phyloP scores from a whole-genome alignment of 2,888 invertebrate species.

The Drosophila subquinaria region DNA sequence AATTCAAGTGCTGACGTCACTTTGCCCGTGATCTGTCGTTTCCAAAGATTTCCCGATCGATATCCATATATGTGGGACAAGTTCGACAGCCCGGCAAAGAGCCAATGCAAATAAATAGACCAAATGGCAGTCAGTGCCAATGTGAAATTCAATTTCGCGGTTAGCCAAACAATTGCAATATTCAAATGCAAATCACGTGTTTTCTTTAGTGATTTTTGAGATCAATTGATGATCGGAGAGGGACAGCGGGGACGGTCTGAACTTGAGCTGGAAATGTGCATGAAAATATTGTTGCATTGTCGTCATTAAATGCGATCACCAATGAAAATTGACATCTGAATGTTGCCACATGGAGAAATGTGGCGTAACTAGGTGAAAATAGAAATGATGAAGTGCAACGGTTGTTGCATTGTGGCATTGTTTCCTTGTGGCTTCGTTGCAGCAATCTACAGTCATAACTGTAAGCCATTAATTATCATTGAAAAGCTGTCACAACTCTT shows the following conservation, averaged over 20 bases:
- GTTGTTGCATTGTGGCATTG: slow-evolving; percentile 3
- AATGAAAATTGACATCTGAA: slow-evolving; percentile 65
- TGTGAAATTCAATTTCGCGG: slow-evolving; percentile 36
- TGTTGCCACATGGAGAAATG: slow-evolving; percentile 35
- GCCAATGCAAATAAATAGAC: slow-evolving; percentile 70
- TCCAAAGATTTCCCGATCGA: slow-evolving; percentile 22
- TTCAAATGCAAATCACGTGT: slow-evolving; percentile 72
- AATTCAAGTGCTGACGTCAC: slow-evolving; percentile 63
- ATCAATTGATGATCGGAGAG: slow-evolving; percentile 38
- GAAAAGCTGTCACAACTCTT: slow-evolving; percentile 39
- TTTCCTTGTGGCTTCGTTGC: slow-evolving; percentile 9
- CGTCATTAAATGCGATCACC: slow-evolving; percentile 29
- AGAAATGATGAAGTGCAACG: slow-evolving; percentile 48
- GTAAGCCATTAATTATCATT: slow-evolving; percentile 33
- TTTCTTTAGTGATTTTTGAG: slow-evolving; percentile 58
- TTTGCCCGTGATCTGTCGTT: slow-evolving; percentile 14
- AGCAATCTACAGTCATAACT: slow-evolving; percentile 18
- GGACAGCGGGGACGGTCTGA: slow-evolving; percentile 40
- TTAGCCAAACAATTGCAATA: slow-evolving; percentile 54
- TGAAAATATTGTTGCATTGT: slow-evolving; percentile 5
- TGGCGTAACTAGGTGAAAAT: slow-evolving; percentile 52
- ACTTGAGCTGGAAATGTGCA: slow-evolving; percentile 61
- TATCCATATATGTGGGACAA: slow-evolving; percentile 38
- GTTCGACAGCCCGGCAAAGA: slow-evolving; percentile 42
- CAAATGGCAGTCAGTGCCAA: slow-evolving; percentile 34